These are phyloP conservation scores for Pelecanoides urinatrix DNA, from an alignment of 2,113 vertebrate genomes.

Conservation along the genomic window DNA sequence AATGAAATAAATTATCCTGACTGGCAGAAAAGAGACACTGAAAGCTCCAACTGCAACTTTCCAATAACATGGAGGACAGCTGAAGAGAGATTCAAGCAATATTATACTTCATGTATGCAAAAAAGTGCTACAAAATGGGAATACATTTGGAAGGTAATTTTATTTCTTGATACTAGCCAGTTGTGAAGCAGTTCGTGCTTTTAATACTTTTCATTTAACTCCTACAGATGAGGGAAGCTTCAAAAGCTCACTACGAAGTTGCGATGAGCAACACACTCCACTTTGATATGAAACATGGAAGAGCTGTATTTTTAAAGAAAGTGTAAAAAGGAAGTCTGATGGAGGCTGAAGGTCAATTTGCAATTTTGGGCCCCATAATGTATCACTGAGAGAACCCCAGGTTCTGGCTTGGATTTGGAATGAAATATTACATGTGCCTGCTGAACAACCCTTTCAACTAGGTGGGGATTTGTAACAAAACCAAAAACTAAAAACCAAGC, in stretches of 20 bases:
- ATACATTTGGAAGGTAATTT: background rate
- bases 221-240: background rate
- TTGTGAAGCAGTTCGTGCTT: background rate
- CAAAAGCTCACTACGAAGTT: background rate
- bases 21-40: background rate
- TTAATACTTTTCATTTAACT: background rate
- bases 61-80: background rate
- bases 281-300: background rate
- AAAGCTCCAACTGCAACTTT: background rate
- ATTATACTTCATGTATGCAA: background rate
- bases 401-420: background rate
- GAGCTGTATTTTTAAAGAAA: background rate
- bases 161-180: background rate
- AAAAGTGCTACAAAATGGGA: background rate
- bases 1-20: fast-evolving
- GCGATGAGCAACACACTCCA: background rate
- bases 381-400: background rate
- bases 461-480: background rate
- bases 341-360: background rate
- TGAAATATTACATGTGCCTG: background rate
- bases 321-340: background rate
- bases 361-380: background rate
- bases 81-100: background rate
- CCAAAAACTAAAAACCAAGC: background rate
- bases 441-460: fast-evolving